phyloP scores from a whole-genome alignment of 1,140 invertebrate genomes.

The Bradysia coprophila region DNA sequence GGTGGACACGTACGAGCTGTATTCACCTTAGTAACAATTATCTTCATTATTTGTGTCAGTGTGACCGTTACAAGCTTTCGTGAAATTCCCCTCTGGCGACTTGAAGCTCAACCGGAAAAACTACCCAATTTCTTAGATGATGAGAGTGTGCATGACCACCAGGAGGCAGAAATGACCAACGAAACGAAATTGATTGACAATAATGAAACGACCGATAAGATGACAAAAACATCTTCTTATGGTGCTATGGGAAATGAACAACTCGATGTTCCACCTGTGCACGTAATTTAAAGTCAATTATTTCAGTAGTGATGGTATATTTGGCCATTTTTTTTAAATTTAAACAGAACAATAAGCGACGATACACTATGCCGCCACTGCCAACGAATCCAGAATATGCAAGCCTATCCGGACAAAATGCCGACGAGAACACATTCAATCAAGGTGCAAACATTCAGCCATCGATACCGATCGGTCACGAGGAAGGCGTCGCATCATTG shows the following conservation, averaged over 20 bases:
- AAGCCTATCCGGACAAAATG: conserved; percentile 6
- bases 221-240: neutral
- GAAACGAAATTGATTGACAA: conserved; percentile 4
- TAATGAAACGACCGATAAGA: conserved; percentile 5
- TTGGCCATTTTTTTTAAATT: no score
- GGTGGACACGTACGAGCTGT: conserved; percentile 81
- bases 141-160: neutral
- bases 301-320: no score
- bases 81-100: conserved; percentile 58
- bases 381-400: conserved; percentile 4
- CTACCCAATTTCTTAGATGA: neutral
- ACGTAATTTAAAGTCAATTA: no score
- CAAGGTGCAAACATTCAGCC: conserved; percentile 5
- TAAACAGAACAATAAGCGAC: neutral
- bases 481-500: conserved; percentile 25
- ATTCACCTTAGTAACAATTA: conserved; percentile 71
- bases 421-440: conserved; percentile 12
- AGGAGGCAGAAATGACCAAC: neutral
- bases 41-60: conserved; percentile 64
- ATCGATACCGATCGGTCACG: neutral
- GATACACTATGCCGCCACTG: neutral
- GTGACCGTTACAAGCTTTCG: conserved; percentile 71
- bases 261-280: neutral
- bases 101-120: conserved; percentile 9
- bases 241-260: neutral